Conservation (phyloP, 2,888 invertebrate species). For the Drosophila melanosoma region DNA sequence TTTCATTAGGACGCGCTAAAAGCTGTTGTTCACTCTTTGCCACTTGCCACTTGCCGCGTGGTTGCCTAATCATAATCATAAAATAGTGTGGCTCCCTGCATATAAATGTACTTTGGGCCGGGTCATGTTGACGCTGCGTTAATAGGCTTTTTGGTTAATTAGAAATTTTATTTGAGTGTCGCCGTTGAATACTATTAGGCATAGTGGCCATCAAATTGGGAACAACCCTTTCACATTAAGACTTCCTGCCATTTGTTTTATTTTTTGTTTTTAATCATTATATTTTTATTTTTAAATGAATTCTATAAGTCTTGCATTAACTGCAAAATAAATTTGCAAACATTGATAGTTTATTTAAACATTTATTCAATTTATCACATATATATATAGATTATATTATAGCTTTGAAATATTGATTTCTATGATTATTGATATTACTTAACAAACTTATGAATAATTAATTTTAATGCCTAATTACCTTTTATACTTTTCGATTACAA, state of each 20-base stretch:
- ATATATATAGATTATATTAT: not conserved
- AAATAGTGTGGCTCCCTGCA: conserved; percentile 66
- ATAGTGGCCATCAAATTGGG: not conserved
- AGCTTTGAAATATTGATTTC: too few relatives aligned
- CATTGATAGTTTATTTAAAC: too few relatives aligned
- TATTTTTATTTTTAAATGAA: not conserved
- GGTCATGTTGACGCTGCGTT: conserved; percentile 48
- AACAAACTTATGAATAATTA: too few relatives aligned
- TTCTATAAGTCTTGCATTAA: not conserved
- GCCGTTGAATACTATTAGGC: conserved; percentile 25
- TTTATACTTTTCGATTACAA: too few relatives aligned
- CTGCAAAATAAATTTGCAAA: not conserved
- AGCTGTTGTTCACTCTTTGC: conserved; percentile 56
- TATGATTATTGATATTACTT: too few relatives aligned
- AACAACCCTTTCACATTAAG: not conserved
- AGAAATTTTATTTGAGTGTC: conserved; percentile 65
- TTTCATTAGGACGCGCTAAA: conserved; percentile 65
- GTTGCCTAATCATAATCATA: conserved; percentile 76
- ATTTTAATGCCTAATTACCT: too few relatives aligned
- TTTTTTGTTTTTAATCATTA: too few relatives aligned
- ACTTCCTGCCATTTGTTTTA: not conserved
- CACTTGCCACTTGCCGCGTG: conserved; percentile 26
- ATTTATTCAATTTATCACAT: not conserved
- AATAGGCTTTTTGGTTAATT: conserved; percentile 78
- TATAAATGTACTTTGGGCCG: conserved; percentile 16